phyloP scores from a whole-genome alignment of 2,888 invertebrate genomes.

The Chrysomela aeneicollis region DNA sequence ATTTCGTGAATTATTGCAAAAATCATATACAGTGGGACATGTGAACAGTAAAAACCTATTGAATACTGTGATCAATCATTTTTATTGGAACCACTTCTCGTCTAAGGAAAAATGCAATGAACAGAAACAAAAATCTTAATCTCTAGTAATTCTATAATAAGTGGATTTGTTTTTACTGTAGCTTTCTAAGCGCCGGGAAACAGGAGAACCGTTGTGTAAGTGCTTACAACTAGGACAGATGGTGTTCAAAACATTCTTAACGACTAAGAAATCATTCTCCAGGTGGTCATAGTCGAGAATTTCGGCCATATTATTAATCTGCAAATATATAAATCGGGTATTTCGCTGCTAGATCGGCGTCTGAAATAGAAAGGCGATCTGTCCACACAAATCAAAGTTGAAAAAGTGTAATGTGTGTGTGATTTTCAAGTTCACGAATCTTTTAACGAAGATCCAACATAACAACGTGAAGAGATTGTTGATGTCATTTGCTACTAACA shows the following conservation, averaged over 20 bases:
- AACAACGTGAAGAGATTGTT: no score
- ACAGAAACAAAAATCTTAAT: slow-evolving; percentile 38
- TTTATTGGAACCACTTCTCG: slow-evolving; percentile 35
- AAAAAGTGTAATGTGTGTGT: no score
- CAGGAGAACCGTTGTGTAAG: slow-evolving; percentile 33
- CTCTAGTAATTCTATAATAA: slow-evolving; percentile 35
- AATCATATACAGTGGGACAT: slow-evolving; percentile 17
- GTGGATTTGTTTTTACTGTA: slow-evolving; percentile 19
- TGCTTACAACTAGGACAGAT: slow-evolving; percentile 44
- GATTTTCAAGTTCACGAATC: no score
- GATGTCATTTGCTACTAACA: no score
- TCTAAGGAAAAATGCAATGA: slow-evolving; percentile 31
- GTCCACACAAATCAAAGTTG: slow-evolving; percentile 27
- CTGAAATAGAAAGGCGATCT: slow-evolving; percentile 46
- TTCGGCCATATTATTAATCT: slow-evolving; percentile 55
- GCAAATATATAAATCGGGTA: slow-evolving; percentile 59
- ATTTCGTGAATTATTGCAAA: slow-evolving; percentile 6
- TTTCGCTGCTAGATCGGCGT: slow-evolving; percentile 52
- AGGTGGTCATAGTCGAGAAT: slow-evolving; percentile 42
- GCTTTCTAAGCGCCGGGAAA: slow-evolving; percentile 30
- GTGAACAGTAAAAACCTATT: slow-evolving; percentile 33
- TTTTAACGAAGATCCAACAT: no score
- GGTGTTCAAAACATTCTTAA: slow-evolving; percentile 46
- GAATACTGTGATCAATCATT: slow-evolving; percentile 28
- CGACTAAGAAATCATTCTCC: slow-evolving; percentile 46